Evolutionary conservation across 2,888 invertebrate genomes (phyloP).

Genomic region (Dorcus hopei): DNA sequence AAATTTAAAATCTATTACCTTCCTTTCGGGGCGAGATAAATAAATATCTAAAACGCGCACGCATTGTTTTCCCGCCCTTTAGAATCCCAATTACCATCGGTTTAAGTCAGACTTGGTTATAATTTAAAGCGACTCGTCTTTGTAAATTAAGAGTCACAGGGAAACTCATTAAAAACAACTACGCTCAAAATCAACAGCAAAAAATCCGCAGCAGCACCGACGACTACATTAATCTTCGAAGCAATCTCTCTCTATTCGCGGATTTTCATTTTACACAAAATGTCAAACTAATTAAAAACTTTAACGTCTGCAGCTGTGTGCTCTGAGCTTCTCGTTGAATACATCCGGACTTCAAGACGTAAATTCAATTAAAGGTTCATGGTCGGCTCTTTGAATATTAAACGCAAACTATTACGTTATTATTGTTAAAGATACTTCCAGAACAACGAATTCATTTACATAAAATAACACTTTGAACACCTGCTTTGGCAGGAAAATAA

Average conservation of each 20-base stretch:
- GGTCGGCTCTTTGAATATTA: too few relatives aligned
- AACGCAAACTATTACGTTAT: too few relatives aligned
- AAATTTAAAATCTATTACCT: slow-evolving; percentile 7
- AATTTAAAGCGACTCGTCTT: slow-evolving; percentile 1
- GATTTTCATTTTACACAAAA: slow-evolving; percentile 19
- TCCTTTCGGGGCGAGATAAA: background rate
- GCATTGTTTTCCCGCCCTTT: background rate
- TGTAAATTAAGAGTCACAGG: slow-evolving; percentile 5
- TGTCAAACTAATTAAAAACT: slow-evolving; percentile 25
- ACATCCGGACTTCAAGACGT: background rate
- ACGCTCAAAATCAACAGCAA: slow-evolving; percentile 11
- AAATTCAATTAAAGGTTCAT: too few relatives aligned
- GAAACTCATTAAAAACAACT: slow-evolving; percentile 3
- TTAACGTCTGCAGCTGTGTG: slow-evolving; percentile 14
- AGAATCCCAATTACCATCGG: background rate
- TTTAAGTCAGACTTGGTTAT: background rate
- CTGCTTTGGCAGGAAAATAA: too few relatives aligned
- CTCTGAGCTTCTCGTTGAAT: background rate
- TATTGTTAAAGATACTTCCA: too few relatives aligned
- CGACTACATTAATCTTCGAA: slow-evolving; percentile 17
- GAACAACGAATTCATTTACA: too few relatives aligned
- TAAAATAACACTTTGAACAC: too few relatives aligned
- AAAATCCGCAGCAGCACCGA: slow-evolving; percentile 9
- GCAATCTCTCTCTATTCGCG: slow-evolving; percentile 12
- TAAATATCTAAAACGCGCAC: background rate